These are phyloP conservation scores for Prietella phreatophila DNA, from an alignment of 2,113 vertebrate genomes.

Conservation along the genomic window DNA sequence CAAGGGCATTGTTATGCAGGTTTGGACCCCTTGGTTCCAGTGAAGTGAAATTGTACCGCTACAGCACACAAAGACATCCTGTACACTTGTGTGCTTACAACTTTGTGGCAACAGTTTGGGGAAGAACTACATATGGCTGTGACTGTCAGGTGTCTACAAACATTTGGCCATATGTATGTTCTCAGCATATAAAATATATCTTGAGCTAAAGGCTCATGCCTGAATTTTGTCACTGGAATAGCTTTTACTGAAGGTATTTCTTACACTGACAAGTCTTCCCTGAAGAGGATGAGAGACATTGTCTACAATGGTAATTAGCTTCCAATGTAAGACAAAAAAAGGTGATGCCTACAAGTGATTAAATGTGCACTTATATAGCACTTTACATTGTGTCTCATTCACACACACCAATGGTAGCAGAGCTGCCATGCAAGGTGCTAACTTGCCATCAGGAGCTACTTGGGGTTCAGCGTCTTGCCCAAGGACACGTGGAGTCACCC, in stretches of 20 bases:
- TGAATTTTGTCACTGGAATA: neutral
- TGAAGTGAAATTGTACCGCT: neutral
- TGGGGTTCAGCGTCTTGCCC: too few relatives aligned
- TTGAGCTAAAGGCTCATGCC: neutral
- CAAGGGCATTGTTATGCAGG: neutral
- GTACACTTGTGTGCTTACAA: neutral
- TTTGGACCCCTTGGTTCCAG: too few relatives aligned
- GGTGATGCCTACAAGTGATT: neutral
- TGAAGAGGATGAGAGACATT: neutral
- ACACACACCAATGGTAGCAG: too few relatives aligned
- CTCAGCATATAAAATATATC: neutral
- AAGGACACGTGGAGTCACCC: too few relatives aligned
- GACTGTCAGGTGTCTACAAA: neutral
- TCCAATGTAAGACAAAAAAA: neutral
- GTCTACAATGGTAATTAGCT: neutral
- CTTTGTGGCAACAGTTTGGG: neutral
- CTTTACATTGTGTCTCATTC: too few relatives aligned
- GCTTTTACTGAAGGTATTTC: neutral
- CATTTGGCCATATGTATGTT: neutral
- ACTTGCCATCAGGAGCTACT: too few relatives aligned
- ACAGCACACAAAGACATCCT: neutral
- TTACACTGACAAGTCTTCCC: neutral
- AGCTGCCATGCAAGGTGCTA: too few relatives aligned
- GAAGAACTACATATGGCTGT: neutral
- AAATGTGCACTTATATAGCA: too few relatives aligned